A percentile compares a stretch with the other conserved stretches of the same genome.
These are phyloP conservation scores for Valencia hispanica DNA, from an alignment of 2,797 vertebrate genomes.

Conservation along the genomic window DNA sequence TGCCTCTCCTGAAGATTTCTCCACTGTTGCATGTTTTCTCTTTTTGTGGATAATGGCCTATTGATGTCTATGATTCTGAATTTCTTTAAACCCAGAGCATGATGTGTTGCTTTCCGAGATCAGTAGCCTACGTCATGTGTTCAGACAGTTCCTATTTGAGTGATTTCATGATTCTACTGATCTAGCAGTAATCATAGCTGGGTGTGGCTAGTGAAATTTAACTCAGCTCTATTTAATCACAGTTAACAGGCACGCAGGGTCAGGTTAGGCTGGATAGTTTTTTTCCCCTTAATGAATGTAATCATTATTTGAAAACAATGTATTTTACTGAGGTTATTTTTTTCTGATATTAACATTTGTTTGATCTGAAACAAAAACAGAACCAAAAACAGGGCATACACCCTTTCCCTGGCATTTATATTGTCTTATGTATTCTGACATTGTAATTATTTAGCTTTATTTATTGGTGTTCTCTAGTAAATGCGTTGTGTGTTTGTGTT, in stretches of 20 bases:
- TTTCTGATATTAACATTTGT: neutral
- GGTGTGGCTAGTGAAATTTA: neutral
- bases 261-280: no score
- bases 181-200: neutral
- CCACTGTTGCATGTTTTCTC: neutral
- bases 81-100: no score
- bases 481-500: slow-evolving; percentile 19
- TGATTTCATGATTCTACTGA: neutral
- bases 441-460: neutral
- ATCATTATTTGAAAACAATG: neutral
- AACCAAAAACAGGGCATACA: neutral
- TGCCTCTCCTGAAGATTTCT: neutral
- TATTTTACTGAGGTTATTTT: neutral
- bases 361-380: neutral
- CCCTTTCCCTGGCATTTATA: neutral
- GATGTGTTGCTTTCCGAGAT: neutral
- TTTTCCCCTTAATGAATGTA: no score
- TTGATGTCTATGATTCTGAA: neutral
- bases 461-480: slow-evolving; percentile 10
- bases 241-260: neutral
- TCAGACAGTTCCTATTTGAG: neutral
- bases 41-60: neutral
- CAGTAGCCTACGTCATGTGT: neutral
- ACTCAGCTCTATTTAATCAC: neutral
- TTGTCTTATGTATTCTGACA: neutral